Percentiles rank a stretch among this genome's conserved stretches.
These are phyloP conservation scores for Pinna nobilis DNA, from an alignment of 1,140 invertebrate species.

Conservation along the genomic window DNA sequence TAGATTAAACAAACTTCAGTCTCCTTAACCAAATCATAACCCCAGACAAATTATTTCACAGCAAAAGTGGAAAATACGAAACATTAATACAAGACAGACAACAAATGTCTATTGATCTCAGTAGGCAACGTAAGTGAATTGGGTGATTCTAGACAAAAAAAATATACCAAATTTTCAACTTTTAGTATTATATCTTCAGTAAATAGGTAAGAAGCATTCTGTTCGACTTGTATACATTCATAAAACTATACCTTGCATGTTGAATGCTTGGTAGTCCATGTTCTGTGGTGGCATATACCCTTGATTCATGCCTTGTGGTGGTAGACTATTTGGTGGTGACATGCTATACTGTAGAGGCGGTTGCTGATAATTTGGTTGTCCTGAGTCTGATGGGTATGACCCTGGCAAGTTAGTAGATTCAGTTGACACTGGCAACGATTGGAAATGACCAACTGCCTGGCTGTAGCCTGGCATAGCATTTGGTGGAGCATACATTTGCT, in stretches of 20 bases:
- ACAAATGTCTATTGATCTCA: no score
- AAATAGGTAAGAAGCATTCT: not conserved
- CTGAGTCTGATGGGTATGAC: slow-evolving; percentile 13
- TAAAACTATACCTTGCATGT: slow-evolving; percentile 64
- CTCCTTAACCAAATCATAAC: no score
- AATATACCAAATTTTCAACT: no score
- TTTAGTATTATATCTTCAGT: not conserved
- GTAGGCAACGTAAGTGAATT: no score
- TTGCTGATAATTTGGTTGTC: slow-evolving; percentile 12
- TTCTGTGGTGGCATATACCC: slow-evolving; percentile 57
- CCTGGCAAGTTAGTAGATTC: slow-evolving; percentile 26
- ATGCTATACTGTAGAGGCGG: slow-evolving; percentile 18
- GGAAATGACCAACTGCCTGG: slow-evolving; percentile 26
- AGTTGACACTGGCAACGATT: slow-evolving; percentile 25
- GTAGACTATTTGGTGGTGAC: slow-evolving; percentile 18
- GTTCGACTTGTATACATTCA: not conserved
- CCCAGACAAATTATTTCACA: no score
- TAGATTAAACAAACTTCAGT: no score
- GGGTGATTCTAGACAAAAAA: no score
- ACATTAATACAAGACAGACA: no score
- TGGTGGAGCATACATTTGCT: slow-evolving; percentile 47
- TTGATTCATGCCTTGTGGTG: slow-evolving; percentile 13
- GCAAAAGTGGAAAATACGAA: no score
- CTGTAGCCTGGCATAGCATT: slow-evolving; percentile 14
- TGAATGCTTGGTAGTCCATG: slow-evolving; percentile 61